phyloP scores from a whole-genome alignment of 2,797 vertebrate species.

The Premnoplex brunnescens region DNA sequence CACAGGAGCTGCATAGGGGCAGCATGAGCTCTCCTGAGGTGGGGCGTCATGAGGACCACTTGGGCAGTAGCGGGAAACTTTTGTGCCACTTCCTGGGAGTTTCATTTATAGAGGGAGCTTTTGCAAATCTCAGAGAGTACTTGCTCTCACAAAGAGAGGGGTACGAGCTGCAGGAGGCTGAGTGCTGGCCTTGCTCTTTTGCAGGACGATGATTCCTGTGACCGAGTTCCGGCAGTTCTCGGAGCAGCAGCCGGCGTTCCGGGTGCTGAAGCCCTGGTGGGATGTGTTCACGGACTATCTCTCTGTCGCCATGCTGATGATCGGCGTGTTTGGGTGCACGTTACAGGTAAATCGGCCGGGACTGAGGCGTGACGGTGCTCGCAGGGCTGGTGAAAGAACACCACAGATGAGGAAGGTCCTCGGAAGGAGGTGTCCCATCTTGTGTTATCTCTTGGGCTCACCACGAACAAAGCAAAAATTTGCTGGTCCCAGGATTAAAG shows the following conservation, averaged over 20 bases:
- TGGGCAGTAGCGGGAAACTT: not conserved
- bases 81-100: not conserved
- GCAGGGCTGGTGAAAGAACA: not conserved
- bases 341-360: slow-evolving; percentile 84
- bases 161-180: not conserved
- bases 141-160: not conserved
- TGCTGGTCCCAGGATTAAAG: not conserved
- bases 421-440: not conserved
- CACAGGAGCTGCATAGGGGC: not conserved
- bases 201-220: slow-evolving; percentile 96
- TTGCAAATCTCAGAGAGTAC: not conserved
- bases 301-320: slow-evolving; percentile 97
- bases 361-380: accelerated
- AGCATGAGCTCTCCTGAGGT: not conserved
- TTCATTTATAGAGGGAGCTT: not conserved
- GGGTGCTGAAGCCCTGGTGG: slow-evolving; percentile 99
- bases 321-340: slow-evolving; percentile 96
- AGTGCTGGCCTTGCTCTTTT: slow-evolving; percentile 24
- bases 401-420: not conserved
- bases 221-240: slow-evolving; percentile 98
- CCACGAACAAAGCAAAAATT: not conserved
- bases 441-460: not conserved
- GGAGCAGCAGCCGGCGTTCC: slow-evolving; percentile 95
- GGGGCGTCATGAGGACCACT: not conserved
- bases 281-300: slow-evolving; percentile 98